Evolutionary conservation across 2,888 invertebrate genomes (phyloP).

Genomic region (Mesochorus sp.): DNA sequence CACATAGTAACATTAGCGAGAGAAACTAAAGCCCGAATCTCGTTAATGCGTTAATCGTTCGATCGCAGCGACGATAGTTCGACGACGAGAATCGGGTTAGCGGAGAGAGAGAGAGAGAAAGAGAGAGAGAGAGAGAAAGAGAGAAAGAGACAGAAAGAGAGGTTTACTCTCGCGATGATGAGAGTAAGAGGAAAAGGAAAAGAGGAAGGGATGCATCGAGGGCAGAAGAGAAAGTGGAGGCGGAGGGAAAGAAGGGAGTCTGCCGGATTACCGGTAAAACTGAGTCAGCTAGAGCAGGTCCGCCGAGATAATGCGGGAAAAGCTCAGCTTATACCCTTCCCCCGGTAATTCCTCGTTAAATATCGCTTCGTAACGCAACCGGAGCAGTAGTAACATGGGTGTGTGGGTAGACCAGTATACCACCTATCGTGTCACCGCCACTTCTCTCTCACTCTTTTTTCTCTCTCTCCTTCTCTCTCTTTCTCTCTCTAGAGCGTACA

Average conservation of each 20-base stretch:
- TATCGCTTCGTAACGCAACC: slow-evolving; percentile 69
- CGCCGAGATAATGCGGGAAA: slow-evolving; percentile 75
- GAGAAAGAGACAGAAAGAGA: slow-evolving; percentile 9
- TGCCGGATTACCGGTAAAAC: slow-evolving; percentile 70
- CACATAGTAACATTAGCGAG: slow-evolving; percentile 15
- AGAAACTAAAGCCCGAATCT: slow-evolving; percentile 16
- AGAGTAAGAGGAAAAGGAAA: slow-evolving; percentile 29
- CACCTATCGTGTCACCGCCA: slow-evolving; percentile 25
- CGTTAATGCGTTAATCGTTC: slow-evolving; percentile 67
- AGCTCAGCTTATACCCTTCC: slow-evolving; percentile 71
- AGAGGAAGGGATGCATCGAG: not conserved
- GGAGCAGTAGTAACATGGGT: slow-evolving; percentile 51
- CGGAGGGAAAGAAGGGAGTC: slow-evolving; percentile 21
- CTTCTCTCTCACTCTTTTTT: not conserved
- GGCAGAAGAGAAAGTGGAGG: not conserved
- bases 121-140: not conserved
- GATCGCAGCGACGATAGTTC: slow-evolving; percentile 67
- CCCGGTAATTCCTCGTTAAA: slow-evolving; percentile 75
- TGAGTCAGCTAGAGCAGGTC: slow-evolving; percentile 70
- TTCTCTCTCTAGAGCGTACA: not conserved
- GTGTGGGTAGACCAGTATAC: slow-evolving; percentile 57
- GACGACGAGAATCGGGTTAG: slow-evolving; percentile 35
- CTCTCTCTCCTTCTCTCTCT: not conserved
- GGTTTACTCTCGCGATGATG: slow-evolving; percentile 10
- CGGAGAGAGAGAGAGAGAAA: not conserved